phyloP scores from a whole-genome alignment of 2,113 vertebrate genomes.

The Ciconia boyciana region DNA sequence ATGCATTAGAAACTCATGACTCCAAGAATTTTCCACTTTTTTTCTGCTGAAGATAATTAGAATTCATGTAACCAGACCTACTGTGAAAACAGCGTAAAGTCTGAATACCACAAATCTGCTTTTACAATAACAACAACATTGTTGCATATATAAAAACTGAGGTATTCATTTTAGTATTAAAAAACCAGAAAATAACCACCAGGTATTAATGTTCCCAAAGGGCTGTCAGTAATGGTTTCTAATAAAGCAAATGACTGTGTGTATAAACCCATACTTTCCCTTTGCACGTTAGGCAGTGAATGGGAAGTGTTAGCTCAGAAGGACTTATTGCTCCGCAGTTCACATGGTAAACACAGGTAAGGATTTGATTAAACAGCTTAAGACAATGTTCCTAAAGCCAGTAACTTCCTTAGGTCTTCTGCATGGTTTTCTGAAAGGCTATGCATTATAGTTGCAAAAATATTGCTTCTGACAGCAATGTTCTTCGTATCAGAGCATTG shows the following conservation, averaged over 20 bases:
- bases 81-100: neutral
- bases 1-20: neutral
- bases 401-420: neutral
- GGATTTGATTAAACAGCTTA: neutral
- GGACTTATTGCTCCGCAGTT: neutral
- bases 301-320: neutral
- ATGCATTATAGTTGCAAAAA: neutral
- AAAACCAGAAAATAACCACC: neutral
- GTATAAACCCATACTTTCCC: neutral
- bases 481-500: constrained; percentile 2
- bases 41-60: neutral
- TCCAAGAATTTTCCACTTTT: neutral
- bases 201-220: neutral
- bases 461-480: neutral
- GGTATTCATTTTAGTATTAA: neutral
- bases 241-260: neutral
- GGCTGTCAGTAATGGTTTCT: neutral
- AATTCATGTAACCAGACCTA: constrained; percentile 15
- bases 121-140: neutral
- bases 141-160: neutral
- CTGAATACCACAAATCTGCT: neutral
- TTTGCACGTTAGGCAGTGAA: neutral
- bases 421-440: neutral
- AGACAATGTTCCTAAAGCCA: neutral
- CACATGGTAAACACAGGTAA: neutral